These are phyloP conservation scores for Tragulus kanchil DNA, from an alignment of 2,113 vertebrate genomes.

Conservation along the genomic window DNA sequence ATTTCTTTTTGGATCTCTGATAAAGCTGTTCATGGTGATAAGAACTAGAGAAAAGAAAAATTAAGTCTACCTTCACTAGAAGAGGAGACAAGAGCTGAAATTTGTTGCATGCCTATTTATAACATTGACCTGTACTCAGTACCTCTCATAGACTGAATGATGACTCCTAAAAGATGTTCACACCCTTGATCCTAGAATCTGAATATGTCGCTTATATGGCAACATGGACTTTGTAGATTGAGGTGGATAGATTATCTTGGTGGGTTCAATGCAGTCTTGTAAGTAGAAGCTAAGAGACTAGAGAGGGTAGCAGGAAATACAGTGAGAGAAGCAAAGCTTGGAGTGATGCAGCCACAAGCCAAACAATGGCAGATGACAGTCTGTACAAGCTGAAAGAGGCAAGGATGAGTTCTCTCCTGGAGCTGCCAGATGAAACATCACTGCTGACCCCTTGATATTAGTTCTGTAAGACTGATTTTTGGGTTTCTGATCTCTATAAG, in stretches of 20 bases:
- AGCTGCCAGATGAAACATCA: fast-evolving
- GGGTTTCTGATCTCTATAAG: not conserved
- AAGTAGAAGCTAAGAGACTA: not conserved
- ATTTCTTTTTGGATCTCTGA: not conserved
- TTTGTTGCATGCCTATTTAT: not conserved
- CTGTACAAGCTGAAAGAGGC: not conserved
- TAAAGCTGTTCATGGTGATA: not conserved
- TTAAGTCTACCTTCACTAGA: not conserved
- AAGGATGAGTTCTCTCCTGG: not conserved
- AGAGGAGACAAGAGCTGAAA: not conserved
- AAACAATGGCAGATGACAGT: not conserved
- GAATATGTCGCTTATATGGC: not conserved
- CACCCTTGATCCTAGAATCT: not conserved
- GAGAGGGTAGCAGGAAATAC: not conserved
- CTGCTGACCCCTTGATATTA: not conserved
- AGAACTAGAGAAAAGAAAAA: not conserved
- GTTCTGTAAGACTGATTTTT: not conserved
- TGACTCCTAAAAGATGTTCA: not conserved
- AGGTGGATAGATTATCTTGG: not conserved
- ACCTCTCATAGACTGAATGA: not conserved
- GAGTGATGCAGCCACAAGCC: not conserved
- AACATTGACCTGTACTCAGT: not conserved
- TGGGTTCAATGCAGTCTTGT: not conserved
- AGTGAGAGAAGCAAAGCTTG: not conserved
- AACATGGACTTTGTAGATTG: not conserved